Evolutionary conservation across 2,797 vertebrate species (phyloP).

Genomic region (Labroides dimidiatus): DNA sequence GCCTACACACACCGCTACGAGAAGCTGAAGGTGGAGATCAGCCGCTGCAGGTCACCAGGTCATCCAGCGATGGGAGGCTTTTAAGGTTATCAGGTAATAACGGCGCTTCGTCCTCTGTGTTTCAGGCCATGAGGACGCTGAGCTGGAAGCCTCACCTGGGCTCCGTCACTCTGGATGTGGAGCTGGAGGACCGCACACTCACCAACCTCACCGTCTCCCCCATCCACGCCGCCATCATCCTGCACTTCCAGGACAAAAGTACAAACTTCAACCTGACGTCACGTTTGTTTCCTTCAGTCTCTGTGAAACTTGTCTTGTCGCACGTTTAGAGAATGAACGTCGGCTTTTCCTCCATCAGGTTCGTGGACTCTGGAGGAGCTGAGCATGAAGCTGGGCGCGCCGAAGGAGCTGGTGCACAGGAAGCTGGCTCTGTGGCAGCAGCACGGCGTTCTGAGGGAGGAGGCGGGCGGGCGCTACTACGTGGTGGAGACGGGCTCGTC

Average conservation of each 20-base stretch:
- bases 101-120: background rate
- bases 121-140: constrained; percentile 96
- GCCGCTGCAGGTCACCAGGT: background rate
- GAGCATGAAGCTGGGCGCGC: constrained; percentile 89
- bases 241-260: constrained; percentile 98
- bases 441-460: constrained; percentile 93
- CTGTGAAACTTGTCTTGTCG: too few relatives aligned
- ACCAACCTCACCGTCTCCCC: constrained; percentile 91
- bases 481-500: constrained; percentile 93
- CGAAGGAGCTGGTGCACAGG: constrained; percentile 89
- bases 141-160: constrained; percentile 98
- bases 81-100: too few relatives aligned
- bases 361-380: constrained; percentile 92
- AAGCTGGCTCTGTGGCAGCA: constrained; percentile 96
- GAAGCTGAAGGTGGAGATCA: constrained; percentile 88
- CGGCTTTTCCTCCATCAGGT: constrained; percentile 69
- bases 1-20: constrained; percentile 95
- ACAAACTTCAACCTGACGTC: constrained; percentile 13
- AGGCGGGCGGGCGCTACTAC: constrained; percentile 87
- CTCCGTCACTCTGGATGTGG: constrained; percentile 93
- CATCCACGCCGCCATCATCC: constrained; percentile 93
- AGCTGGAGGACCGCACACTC: constrained; percentile 94
- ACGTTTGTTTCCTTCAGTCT: too few relatives aligned
- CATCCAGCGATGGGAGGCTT: too few relatives aligned
- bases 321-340: too few relatives aligned